These are phyloP conservation scores for Oreocharis arfaki DNA, from an alignment of 2,113 vertebrate species.

Conservation along the genomic window DNA sequence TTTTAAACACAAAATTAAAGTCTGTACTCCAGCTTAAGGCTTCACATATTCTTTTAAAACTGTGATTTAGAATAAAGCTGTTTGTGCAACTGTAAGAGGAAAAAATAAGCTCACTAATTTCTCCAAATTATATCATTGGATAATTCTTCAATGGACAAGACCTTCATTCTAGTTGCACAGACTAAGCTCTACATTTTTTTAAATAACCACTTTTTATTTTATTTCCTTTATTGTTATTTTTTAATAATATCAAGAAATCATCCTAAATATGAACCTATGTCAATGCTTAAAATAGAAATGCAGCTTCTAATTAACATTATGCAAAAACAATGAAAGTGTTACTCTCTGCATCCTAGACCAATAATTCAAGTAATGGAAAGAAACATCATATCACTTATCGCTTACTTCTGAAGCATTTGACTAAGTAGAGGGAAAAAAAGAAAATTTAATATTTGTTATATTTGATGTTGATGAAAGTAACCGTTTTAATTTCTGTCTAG, in stretches of 20 bases:
- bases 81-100: background rate
- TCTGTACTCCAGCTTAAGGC: background rate
- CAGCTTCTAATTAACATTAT: background rate
- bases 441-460: background rate
- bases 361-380: background rate
- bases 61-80: background rate
- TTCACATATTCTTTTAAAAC: background rate
- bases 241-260: background rate
- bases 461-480: background rate
- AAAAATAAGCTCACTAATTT: background rate
- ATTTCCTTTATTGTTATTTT: background rate
- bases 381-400: background rate
- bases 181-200: fast-evolving
- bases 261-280: background rate
- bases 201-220: background rate
- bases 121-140: background rate
- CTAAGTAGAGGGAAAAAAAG: too few relatives aligned
- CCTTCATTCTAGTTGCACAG: background rate
- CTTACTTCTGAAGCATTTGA: background rate
- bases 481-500: background rate
- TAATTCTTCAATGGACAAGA: background rate
- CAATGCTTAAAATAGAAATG: background rate
- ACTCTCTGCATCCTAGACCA: background rate
- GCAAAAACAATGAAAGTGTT: background rate
- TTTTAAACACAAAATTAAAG: constrained; percentile 55